phyloP scores from a whole-genome alignment of 2,113 vertebrate genomes.

The Myrmecophaga tridactyla region DNA sequence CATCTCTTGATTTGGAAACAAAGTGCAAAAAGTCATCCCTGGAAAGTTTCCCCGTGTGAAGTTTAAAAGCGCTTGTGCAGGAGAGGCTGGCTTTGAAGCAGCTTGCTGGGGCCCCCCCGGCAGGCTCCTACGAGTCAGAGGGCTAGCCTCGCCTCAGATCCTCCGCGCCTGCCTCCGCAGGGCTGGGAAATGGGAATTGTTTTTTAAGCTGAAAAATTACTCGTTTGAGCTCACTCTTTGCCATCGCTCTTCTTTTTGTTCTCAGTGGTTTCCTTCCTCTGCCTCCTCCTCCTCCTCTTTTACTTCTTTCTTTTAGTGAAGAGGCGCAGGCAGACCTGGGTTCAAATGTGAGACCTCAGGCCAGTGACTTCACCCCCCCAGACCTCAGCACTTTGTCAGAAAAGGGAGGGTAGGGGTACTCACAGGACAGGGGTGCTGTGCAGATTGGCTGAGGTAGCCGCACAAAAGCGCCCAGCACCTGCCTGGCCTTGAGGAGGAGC shows the following conservation, averaged over 20 bases:
- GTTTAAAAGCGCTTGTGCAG: slow-evolving; percentile 84
- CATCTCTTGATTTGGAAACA: slow-evolving; percentile 84
- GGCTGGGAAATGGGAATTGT: slow-evolving; percentile 77
- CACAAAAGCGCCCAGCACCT: not conserved
- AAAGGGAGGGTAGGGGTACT: not conserved
- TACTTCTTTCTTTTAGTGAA: slow-evolving; percentile 51
- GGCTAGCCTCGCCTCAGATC: slow-evolving; percentile 76
- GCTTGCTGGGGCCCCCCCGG: slow-evolving; percentile 75
- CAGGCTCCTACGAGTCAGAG: slow-evolving; percentile 83
- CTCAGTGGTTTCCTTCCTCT: slow-evolving; percentile 45
- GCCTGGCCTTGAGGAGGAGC: not conserved
- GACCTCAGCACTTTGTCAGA: not conserved
- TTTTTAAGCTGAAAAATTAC: slow-evolving; percentile 76
- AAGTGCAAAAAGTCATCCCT: slow-evolving; percentile 83
- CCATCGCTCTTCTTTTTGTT: slow-evolving; percentile 56
- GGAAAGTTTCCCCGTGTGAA: slow-evolving; percentile 86
- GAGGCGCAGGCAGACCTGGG: not conserved
- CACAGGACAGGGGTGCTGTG: not conserved
- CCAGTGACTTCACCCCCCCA: slow-evolving; percentile 45
- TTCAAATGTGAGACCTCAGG: slow-evolving; percentile 44
- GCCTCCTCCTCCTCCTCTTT: slow-evolving; percentile 42
- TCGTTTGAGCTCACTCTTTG: slow-evolving; percentile 50
- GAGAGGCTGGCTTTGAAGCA: slow-evolving; percentile 86
- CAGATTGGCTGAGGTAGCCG: not conserved
- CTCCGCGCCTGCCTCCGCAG: slow-evolving; percentile 65